These are phyloP conservation scores for Pachycephus smyrnensis DNA, from an alignment of 2,888 invertebrate genomes.

Conservation along the genomic window DNA sequence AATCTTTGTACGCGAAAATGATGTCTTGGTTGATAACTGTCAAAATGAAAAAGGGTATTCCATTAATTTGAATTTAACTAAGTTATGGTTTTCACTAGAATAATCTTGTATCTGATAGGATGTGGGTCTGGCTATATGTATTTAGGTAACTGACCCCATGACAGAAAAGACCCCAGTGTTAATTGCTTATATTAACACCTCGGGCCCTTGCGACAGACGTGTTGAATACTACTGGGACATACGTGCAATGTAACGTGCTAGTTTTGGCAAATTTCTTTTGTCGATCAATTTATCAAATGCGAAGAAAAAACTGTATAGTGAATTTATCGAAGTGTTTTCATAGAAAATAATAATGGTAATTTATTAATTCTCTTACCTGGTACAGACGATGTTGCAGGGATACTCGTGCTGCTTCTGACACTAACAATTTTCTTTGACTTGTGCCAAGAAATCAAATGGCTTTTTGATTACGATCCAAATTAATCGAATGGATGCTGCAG, in stretches of 20 bases:
- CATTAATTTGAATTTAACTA: not conserved
- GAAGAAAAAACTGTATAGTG: not conserved
- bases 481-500: not conserved
- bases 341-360: not conserved
- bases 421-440: not conserved
- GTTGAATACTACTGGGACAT: not conserved
- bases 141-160: slow-evolving; percentile 22
- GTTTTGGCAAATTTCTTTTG: not conserved
- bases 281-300: not conserved
- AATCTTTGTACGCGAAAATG: not conserved
- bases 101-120: not conserved
- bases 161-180: slow-evolving; percentile 24
- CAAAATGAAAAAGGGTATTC: not conserved
- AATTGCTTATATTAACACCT: slow-evolving; percentile 34
- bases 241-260: not conserved
- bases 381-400: not conserved
- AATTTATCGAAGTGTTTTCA: not conserved
- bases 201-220: not conserved
- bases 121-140: not conserved
- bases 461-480: not conserved
- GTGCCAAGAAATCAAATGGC: not conserved
- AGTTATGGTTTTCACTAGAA: not conserved
- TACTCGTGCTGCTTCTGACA: not conserved
- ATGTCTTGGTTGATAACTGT: not conserved
- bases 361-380: not conserved